Percentiles rank a stretch among this genome's conserved stretches.
These are phyloP conservation scores for Neotoxoptera formosana DNA, from an alignment of 1,140 invertebrate species.

Conservation along the genomic window DNA sequence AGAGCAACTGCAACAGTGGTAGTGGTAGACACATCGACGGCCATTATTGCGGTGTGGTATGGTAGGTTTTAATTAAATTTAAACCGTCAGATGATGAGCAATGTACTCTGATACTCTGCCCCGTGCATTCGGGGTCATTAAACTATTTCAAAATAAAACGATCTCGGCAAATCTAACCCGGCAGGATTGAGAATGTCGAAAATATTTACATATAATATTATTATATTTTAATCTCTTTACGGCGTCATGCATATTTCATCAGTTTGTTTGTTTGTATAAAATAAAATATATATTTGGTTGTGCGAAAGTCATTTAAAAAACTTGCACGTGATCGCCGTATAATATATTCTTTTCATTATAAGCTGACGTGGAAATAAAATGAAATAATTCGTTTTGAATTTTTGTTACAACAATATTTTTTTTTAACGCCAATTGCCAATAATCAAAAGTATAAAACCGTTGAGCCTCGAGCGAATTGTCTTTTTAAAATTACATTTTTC, in stretches of 20 bases:
- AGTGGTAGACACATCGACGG: neutral
- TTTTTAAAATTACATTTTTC: neutral
- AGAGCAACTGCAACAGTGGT: neutral
- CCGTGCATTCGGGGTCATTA: neutral
- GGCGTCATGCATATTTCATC: constrained; percentile 1
- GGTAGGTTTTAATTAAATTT: neutral
- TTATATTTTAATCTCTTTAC: neutral
- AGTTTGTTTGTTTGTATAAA: neutral
- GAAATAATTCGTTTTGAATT: neutral
- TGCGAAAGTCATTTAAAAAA: neutral
- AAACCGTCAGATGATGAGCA: neutral
- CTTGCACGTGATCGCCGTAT: neutral
- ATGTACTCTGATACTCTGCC: neutral
- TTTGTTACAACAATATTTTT: neutral
- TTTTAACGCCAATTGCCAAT: neutral
- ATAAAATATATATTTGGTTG: neutral
- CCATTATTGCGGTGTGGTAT: neutral
- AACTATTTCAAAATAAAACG: neutral
- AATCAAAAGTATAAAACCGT: neutral
- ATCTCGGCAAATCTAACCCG: neutral
- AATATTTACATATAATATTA: constrained; percentile 5
- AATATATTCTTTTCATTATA: neutral
- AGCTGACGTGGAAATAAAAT: neutral
- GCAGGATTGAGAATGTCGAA: neutral
- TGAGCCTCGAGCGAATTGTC: neutral